Evolutionary conservation across 2,888 invertebrate species (phyloP).

Genomic region (Drosophila subquinaria): DNA sequence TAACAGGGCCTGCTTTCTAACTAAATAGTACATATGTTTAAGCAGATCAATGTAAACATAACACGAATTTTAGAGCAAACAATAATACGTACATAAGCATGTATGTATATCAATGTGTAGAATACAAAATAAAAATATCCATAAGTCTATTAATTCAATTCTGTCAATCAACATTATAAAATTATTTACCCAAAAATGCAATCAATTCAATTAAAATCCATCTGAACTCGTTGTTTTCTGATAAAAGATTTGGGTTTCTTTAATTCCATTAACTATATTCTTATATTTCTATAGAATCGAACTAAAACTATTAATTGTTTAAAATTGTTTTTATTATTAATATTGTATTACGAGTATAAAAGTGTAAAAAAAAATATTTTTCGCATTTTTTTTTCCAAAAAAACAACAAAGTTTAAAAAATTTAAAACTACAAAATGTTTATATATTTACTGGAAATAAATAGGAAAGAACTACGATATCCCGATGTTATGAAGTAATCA

Average conservation of each 20-base stretch:
- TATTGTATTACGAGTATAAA: constrained; percentile 10
- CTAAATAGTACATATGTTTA: constrained; percentile 15
- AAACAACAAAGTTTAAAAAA: background rate
- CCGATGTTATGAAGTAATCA: background rate
- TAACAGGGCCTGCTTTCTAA: constrained; percentile 35
- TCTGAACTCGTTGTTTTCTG: background rate
- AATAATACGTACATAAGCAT: constrained; percentile 10
- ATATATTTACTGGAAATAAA: too few relatives aligned
- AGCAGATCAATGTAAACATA: constrained; percentile 21
- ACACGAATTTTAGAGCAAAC: constrained; percentile 35
- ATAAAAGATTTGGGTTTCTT: background rate
- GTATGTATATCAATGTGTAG: constrained; percentile 4
- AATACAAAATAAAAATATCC: background rate
- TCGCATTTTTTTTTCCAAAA: background rate
- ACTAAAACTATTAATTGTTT: constrained; percentile 9
- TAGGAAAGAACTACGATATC: background rate
- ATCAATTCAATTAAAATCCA: background rate
- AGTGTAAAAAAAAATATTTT: background rate
- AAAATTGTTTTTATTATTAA: constrained; percentile 2
- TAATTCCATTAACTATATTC: background rate
- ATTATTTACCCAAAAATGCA: constrained; percentile 8
- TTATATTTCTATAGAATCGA: constrained; percentile 5
- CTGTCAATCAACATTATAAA: constrained; percentile 8
- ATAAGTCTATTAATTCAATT: constrained; percentile 14
- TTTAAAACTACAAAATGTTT: background rate